phyloP scores from a whole-genome alignment of 2,113 vertebrate genomes.

The Regulus satrapa region DNA sequence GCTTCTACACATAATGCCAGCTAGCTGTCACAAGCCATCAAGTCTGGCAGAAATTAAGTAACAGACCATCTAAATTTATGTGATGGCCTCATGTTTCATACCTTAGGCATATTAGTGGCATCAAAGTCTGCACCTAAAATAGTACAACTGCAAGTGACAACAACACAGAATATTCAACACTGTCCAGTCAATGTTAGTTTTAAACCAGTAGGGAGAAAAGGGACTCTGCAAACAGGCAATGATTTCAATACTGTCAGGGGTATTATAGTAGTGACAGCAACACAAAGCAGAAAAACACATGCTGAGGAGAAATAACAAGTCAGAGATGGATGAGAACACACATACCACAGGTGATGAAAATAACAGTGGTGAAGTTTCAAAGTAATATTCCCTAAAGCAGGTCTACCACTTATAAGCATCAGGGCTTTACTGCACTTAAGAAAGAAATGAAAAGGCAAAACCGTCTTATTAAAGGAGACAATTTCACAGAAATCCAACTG shows the following conservation, averaged over 20 bases:
- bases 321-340: fast-evolving
- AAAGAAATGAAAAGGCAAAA: not conserved
- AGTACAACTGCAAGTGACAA: not conserved
- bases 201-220: not conserved
- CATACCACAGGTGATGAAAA: not conserved
- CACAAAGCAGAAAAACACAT: not conserved
- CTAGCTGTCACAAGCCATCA: not conserved
- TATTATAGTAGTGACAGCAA: not conserved
- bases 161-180: not conserved
- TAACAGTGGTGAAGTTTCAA: not conserved
- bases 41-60: not conserved
- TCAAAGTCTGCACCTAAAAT: not conserved
- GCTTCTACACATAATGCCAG: not conserved
- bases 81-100: not conserved
- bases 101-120: not conserved
- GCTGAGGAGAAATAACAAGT: not conserved
- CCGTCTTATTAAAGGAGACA: not conserved
- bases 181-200: not conserved
- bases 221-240: not conserved
- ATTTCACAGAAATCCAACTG: not conserved
- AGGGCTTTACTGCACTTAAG: not conserved
- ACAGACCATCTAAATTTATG: not conserved
- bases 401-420: not conserved
- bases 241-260: not conserved
- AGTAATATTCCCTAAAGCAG: not conserved